A percentile compares a stretch with the other conserved stretches of the same genome.
Conservation (phyloP, 1,140 invertebrate genomes). For the Drosophila tropicalis region DNA sequence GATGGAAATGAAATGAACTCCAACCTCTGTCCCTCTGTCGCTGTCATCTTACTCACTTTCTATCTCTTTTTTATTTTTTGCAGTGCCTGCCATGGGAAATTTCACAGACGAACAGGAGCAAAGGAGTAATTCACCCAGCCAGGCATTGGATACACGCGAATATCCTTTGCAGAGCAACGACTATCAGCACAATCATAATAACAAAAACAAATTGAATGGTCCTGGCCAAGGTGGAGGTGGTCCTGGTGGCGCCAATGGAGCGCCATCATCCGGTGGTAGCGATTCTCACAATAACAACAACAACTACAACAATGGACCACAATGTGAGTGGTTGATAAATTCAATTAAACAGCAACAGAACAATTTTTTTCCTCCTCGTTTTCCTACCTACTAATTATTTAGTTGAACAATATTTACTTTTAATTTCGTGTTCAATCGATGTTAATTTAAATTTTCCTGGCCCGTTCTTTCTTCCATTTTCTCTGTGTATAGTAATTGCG, state of each 20-base stretch:
- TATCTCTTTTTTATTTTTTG: conserved; percentile 26
- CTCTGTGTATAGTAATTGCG: conserved; percentile 75
- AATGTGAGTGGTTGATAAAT: conserved; percentile 72
- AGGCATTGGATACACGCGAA: conserved; percentile 84
- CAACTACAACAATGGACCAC: conserved; percentile 78
- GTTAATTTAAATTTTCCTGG: conserved; percentile 63
- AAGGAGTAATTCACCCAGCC: conserved; percentile 50
- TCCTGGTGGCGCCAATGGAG: conserved; percentile 54
- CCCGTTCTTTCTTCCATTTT: conserved; percentile 26
- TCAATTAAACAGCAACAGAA: conserved; percentile 49
- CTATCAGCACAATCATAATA: conserved; percentile 86
- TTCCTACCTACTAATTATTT: conserved; percentile 68
- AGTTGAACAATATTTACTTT: conserved; percentile 81
- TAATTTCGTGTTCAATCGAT: conserved; percentile 60
- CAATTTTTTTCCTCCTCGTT: conserved; percentile 4
- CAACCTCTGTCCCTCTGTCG: conserved; percentile 17
- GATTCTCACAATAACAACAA: conserved; percentile 35
- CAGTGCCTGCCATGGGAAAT: conserved; percentile 88
- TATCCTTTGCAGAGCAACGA: conserved; percentile 88
- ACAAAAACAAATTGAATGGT: conserved; percentile 81
- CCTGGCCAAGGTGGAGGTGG: conserved; percentile 53
- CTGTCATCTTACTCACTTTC: conserved; percentile 1
- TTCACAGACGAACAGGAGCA: conserved; percentile 86
- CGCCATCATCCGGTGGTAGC: conserved; percentile 28
- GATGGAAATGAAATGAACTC: conserved; percentile 36